phyloP scores from a whole-genome alignment of 2,888 invertebrate genomes.

The Pseudococcus jackbeardsleyi region DNA sequence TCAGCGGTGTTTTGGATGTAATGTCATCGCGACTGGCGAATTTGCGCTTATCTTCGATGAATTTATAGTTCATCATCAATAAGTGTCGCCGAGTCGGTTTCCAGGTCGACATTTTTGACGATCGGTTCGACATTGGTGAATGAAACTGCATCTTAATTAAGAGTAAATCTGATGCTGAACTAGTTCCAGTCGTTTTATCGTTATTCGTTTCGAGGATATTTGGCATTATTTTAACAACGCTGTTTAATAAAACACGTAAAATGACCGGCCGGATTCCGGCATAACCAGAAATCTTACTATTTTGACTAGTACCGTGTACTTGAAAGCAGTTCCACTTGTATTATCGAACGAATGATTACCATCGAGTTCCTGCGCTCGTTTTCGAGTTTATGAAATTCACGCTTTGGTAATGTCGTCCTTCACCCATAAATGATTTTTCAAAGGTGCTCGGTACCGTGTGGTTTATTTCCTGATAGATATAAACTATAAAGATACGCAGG shows the following conservation, averaged over 20 bases:
- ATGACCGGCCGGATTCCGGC: neutral
- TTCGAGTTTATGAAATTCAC: neutral
- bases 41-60: neutral
- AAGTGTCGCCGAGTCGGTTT: neutral
- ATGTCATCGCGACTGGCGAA: neutral
- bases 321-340: conserved; percentile 1
- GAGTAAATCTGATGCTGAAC: neutral
- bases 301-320: neutral
- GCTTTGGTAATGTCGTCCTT: conserved; percentile 29
- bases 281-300: neutral
- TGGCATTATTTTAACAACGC: neutral
- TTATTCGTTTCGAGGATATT: neutral
- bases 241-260: conserved; percentile 6
- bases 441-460: no score
- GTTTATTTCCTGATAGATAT: neutral
- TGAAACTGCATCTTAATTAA: neutral
- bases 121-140: neutral
- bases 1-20: neutral
- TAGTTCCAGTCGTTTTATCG: neutral
- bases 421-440: conserved; percentile 15
- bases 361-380: neutral
- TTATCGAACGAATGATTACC: neutral
- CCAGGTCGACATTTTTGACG: conserved; percentile 2
- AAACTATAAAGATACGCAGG: neutral
- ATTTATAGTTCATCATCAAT: conserved; percentile 13